phyloP scores from a whole-genome alignment of 2,888 invertebrate species.

The Toxonevra muliebris region DNA sequence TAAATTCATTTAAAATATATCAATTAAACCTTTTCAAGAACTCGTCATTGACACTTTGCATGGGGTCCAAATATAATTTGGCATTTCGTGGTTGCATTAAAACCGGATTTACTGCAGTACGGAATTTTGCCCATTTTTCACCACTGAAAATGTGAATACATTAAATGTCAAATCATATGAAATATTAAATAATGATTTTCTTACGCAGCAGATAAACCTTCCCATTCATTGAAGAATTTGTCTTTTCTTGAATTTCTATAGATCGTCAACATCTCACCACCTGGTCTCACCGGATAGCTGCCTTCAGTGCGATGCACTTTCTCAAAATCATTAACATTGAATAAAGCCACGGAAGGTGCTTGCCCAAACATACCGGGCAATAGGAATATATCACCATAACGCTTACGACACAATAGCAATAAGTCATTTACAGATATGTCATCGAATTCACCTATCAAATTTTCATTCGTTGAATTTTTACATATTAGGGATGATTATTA shows the following conservation, averaged over 20 bases:
- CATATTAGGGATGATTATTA: neutral
- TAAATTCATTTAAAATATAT: neutral
- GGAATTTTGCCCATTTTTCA: conserved; percentile 72
- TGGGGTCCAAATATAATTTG: conserved; percentile 66
- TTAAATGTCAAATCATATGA: neutral
- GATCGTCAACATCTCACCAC: conserved; percentile 58
- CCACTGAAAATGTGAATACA: conserved; percentile 64
- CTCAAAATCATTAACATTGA: conserved; percentile 67
- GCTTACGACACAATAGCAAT: conserved; percentile 40
- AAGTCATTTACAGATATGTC: conserved; percentile 39
- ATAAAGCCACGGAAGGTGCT: conserved; percentile 61
- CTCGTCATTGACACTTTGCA: conserved; percentile 66
- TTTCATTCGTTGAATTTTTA: neutral
- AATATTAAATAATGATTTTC: neutral
- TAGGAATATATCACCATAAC: conserved; percentile 62
- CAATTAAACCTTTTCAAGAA: conserved; percentile 50
- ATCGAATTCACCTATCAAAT: conserved; percentile 41
- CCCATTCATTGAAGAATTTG: conserved; percentile 31
- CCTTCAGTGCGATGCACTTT: conserved; percentile 66
- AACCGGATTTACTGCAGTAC: conserved; percentile 73
- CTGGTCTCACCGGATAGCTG: conserved; percentile 63
- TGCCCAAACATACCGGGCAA: conserved; percentile 61
- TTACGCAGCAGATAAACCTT: conserved; percentile 33
- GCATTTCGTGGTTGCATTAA: conserved; percentile 71
- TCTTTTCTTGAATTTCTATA: conserved; percentile 55